These are phyloP conservation scores for Melanophora roralis DNA, from an alignment of 2,888 invertebrate genomes.

Conservation along the genomic window DNA sequence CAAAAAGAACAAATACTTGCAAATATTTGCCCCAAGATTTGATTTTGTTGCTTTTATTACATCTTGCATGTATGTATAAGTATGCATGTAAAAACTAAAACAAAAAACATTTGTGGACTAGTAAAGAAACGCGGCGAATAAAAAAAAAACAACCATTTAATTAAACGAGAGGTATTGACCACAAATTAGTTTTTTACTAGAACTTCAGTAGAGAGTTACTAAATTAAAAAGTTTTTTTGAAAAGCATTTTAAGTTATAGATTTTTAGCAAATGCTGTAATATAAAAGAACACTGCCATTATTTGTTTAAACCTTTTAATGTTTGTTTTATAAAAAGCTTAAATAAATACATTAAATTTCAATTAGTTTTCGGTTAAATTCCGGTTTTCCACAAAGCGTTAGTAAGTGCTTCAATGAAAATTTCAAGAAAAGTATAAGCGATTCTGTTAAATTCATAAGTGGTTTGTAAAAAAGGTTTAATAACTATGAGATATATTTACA, in stretches of 20 bases:
- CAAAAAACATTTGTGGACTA: neutral
- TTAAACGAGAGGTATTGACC: conserved; percentile 8
- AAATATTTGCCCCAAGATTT: too few relatives aligned
- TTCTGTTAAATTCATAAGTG: neutral
- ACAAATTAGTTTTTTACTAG: conserved; percentile 39
- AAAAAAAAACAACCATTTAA: conserved; percentile 2
- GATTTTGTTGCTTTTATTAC: too few relatives aligned
- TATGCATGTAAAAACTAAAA: conserved; percentile 17
- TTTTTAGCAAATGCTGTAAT: neutral
- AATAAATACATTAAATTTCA: neutral
- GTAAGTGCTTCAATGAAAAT: neutral
- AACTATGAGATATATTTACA: neutral
- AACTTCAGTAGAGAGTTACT: conserved; percentile 23
- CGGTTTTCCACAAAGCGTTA: neutral
- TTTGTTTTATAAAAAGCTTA: neutral
- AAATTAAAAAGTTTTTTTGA: neutral
- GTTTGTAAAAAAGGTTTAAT: conserved; percentile 4
- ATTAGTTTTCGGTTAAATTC: neutral
- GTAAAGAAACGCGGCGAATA: neutral
- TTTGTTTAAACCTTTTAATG: neutral
- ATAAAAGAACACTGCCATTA: conserved; percentile 39
- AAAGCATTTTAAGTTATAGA: neutral
- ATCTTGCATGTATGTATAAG: too few relatives aligned
- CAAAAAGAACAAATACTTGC: neutral
- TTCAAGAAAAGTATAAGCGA: conserved; percentile 19